These are phyloP conservation scores for Dipodomys merriami DNA, from an alignment of 2,113 vertebrate species.

Conservation along the genomic window DNA sequence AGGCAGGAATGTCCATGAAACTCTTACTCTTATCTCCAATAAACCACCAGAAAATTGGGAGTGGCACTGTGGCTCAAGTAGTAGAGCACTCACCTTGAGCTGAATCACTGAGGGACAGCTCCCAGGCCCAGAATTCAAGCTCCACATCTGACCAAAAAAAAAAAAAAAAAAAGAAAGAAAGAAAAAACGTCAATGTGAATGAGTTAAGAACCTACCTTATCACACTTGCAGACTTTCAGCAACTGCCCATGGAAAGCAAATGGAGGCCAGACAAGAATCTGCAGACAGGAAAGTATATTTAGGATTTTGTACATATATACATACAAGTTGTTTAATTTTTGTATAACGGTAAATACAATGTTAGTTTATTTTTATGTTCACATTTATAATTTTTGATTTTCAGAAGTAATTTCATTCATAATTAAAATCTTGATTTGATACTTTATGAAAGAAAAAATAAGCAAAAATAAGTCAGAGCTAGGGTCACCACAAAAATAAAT, in stretches of 20 bases:
- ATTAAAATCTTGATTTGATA: neutral
- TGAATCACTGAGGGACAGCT: too few species aligned
- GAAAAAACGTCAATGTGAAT: too few species aligned
- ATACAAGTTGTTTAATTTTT: neutral
- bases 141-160: too few species aligned
- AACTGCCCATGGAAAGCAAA: neutral
- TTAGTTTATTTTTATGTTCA: neutral
- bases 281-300: neutral
- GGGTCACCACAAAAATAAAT: neutral
- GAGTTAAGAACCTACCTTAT: neutral
- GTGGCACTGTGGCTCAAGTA: too few species aligned
- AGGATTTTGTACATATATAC: neutral
- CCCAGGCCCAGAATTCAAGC: too few species aligned
- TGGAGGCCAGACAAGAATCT: neutral
- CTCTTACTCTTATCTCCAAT: too few species aligned
- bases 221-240: neutral
- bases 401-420: neutral
- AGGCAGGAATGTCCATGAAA: too few species aligned
- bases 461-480: neutral
- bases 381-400: neutral
- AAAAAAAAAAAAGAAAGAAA: too few species aligned
- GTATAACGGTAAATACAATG: neutral
- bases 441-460: neutral
- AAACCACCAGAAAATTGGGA: too few species aligned
- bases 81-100: too few species aligned